Percentiles rank a stretch among this genome's conserved stretches.
These are phyloP conservation scores for Dynastes maya DNA, from an alignment of 2,888 invertebrate species.

Conservation along the genomic window DNA sequence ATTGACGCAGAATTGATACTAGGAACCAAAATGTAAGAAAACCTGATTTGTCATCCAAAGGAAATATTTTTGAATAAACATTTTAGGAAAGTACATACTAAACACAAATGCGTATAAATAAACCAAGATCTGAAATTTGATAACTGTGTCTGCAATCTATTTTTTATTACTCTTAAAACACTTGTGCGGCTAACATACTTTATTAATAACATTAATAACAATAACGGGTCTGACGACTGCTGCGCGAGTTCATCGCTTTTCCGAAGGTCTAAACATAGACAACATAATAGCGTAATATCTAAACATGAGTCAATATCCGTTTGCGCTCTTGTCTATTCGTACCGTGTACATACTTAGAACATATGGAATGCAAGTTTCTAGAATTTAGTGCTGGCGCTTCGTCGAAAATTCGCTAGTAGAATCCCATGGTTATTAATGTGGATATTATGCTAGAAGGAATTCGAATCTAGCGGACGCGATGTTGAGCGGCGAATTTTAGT, in stretches of 20 bases:
- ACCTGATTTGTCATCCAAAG: no score
- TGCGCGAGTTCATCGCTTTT: not conserved
- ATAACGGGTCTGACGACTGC: not conserved
- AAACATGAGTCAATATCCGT: constrained; percentile 34
- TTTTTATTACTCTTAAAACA: constrained; percentile 10
- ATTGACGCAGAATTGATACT: no score
- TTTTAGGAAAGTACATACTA: not conserved
- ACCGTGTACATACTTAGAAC: not conserved
- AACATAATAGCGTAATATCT: not conserved
- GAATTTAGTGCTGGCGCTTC: not conserved
- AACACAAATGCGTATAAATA: not conserved
- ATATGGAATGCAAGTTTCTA: constrained; percentile 9
- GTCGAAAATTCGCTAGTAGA: constrained; percentile 1
- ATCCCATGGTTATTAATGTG: not conserved
- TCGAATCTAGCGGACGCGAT: not conserved
- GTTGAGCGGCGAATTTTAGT: not conserved
- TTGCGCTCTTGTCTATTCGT: constrained; percentile 3
- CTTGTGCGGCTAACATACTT: constrained; percentile 3
- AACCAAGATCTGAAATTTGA: constrained; percentile 20
- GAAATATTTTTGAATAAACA: not conserved
- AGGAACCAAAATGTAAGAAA: no score
- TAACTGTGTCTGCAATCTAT: not conserved
- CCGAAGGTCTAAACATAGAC: constrained; percentile 30
- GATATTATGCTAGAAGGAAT: not conserved
- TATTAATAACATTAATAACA: not conserved